Base-by-base conservation (phyloP, 1,140 invertebrate species). In the Drosophila pandora region DNA sequence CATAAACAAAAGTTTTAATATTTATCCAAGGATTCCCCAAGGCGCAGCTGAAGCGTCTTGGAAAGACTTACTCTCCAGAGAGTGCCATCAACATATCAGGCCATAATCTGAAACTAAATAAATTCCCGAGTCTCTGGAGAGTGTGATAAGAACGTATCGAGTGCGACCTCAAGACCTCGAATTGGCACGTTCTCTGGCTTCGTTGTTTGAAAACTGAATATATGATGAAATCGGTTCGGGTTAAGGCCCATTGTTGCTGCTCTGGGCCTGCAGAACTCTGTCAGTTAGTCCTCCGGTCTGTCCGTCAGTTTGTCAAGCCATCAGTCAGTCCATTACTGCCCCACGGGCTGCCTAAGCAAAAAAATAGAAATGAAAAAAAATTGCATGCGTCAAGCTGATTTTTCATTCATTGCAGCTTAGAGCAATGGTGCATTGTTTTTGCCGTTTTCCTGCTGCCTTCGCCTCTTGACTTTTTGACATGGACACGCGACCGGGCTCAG, bases 321-420 rank as follows among this genome's bases (percentile, higher is more conserved):
- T 75, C 72, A 21, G 41, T 45, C 39, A 8, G 10, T 41, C 41
- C 68, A 73, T 56, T 76, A 10, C 53, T 49, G 60, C 49, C 72
- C 47, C 65, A 55, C 61, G 55, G 73, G 65, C 69, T 74, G 53
- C 25, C 62, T 74, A 63, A 23, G 45, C 45, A 55, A 28, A 52
- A 54, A 30, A 23, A 23, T 22, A 25, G 7, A 17, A 25, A 9
- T 1, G 7, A 13, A 17, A 70, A 62, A 81, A 84, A 81, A 63
- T 81, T 81, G 81, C 82, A 85, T 85, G 81, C 61, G 58, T 68
- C 81, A 85, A 82, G 74, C 83, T 85, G 81, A 87, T 78, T 82
- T 85, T 85, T 85, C 81, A 85, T 85, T 85, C 78, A 85, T 82
- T 87, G 78, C 61, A 85, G 78, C 82, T 68, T 70, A 71, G 68